Percentiles rank a stretch among this genome's conserved stretches.
These are phyloP conservation scores for Quadroppia sp. DNA, from an alignment of 2,888 invertebrate species.

Conservation along the genomic window DNA sequence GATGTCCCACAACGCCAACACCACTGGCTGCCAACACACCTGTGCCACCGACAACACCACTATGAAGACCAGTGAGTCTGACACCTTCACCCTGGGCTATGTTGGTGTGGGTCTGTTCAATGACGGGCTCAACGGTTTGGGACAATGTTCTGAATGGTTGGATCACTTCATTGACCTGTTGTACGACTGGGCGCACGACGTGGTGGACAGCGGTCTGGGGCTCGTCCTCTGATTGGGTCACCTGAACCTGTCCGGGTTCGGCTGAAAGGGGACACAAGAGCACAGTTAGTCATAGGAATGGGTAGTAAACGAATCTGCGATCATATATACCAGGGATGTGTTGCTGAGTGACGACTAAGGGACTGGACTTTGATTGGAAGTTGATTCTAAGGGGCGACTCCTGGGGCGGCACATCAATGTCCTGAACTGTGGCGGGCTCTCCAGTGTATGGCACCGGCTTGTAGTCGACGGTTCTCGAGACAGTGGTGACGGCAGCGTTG, in stretches of 20 bases:
- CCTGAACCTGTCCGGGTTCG: conserved; percentile 36
- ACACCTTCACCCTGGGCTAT: conserved; percentile 27
- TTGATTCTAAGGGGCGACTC: conserved; percentile 29
- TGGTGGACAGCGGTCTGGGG: conserved; percentile 29
- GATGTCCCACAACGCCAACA: neutral
- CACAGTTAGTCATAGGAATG: neutral
- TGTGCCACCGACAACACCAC: conserved; percentile 24
- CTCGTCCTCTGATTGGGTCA: conserved; percentile 30
- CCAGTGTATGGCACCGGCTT: conserved; percentile 1
- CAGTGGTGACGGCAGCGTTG: neutral
- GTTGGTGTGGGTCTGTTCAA: conserved; percentile 32
- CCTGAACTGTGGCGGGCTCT: conserved; percentile 12
- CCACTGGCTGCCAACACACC: neutral
- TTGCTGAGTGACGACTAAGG: conserved; percentile 16
- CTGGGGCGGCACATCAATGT: conserved; percentile 19
- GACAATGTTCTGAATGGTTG: conserved; percentile 35
- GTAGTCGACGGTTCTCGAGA: conserved; percentile 25
- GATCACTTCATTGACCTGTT: conserved; percentile 34
- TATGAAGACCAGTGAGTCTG: conserved; percentile 8
- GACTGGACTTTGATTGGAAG: conserved; percentile 34
- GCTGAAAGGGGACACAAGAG: neutral
- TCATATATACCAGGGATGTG: conserved; percentile 34
- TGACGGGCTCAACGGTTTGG: conserved; percentile 27
- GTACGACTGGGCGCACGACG: conserved; percentile 15
- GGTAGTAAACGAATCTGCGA: neutral